A percentile compares a stretch with the other conserved stretches of the same genome.
These are phyloP conservation scores for Arctopsyche grandis DNA, from an alignment of 1,140 invertebrate genomes.

Conservation along the genomic window DNA sequence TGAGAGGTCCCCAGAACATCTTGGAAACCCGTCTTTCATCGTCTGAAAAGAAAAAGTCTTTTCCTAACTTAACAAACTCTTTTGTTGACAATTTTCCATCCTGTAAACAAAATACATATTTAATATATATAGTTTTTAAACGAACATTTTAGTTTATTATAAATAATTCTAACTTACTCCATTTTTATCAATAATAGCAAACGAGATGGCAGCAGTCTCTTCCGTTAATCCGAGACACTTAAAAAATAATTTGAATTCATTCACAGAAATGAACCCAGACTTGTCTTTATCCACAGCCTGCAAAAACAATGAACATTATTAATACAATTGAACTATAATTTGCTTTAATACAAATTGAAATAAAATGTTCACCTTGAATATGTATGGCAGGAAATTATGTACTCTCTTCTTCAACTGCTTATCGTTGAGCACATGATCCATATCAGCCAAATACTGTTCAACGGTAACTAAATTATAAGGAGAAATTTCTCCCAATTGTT, in stretches of 20 bases:
- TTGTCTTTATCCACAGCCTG: slow-evolving; percentile 85
- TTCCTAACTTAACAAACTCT: slow-evolving; percentile 82
- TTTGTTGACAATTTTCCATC: slow-evolving; percentile 79
- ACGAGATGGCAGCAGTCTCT: slow-evolving; percentile 79
- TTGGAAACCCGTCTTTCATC: slow-evolving; percentile 80
- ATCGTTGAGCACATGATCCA: slow-evolving; percentile 83
- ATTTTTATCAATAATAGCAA: slow-evolving; percentile 81
- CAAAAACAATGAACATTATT: slow-evolving; percentile 52
- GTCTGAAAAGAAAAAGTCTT: slow-evolving; percentile 82
- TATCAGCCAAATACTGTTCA: slow-evolving; percentile 82
- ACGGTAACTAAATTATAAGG: slow-evolving; percentile 83
- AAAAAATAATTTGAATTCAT: slow-evolving; percentile 86
- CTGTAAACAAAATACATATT: slow-evolving; percentile 56
- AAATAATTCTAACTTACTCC: slow-evolving; percentile 59
- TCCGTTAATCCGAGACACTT: slow-evolving; percentile 77
- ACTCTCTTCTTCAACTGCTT: slow-evolving; percentile 76
- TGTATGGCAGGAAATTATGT: slow-evolving; percentile 79
- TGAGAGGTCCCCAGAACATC: slow-evolving; percentile 85
- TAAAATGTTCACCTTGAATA: slow-evolving; percentile 74
- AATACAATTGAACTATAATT: no score
- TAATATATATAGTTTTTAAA: not conserved
- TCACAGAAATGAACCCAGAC: slow-evolving; percentile 79
- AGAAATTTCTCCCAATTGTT: slow-evolving; percentile 83
- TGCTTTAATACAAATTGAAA: not conserved
- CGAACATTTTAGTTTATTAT: not conserved